Evolutionary conservation across 1,140 invertebrate species (phyloP).

Genomic region (Nomia melanderi): DNA sequence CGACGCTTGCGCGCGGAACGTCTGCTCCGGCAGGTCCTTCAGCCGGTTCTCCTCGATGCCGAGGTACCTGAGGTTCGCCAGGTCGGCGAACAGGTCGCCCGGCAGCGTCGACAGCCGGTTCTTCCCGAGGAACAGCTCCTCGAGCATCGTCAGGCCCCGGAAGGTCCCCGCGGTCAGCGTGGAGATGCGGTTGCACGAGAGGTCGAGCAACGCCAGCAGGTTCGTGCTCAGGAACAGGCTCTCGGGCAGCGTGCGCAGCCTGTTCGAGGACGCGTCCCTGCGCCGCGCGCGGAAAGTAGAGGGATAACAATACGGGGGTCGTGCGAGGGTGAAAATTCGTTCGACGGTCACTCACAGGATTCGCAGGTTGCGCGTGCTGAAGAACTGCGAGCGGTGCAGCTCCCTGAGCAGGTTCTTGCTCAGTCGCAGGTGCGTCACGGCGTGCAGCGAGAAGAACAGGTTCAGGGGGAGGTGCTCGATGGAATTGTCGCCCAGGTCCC

Average conservation of each 20-base stretch:
- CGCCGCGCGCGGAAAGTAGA: not conserved
- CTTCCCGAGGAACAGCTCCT: slow-evolving; percentile 81
- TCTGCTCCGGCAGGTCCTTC: slow-evolving; percentile 81
- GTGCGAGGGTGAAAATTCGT: not conserved
- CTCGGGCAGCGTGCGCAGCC: slow-evolving; percentile 82
- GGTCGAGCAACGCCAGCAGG: slow-evolving; percentile 77
- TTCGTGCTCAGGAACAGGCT: slow-evolving; percentile 76
- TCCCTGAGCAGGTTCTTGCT: slow-evolving; percentile 88
- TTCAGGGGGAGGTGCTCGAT: slow-evolving; percentile 88
- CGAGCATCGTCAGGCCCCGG: slow-evolving; percentile 74
- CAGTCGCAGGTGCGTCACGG: slow-evolving; percentile 86
- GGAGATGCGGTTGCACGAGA: slow-evolving; percentile 79
- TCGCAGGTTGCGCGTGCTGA: slow-evolving; percentile 84
- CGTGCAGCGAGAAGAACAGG: slow-evolving; percentile 87
- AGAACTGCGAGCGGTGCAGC: slow-evolving; percentile 85
- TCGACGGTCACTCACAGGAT: slow-evolving; percentile 80
- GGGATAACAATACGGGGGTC: no score
- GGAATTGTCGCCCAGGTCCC: slow-evolving; percentile 89
- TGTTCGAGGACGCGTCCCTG: slow-evolving; percentile 88
- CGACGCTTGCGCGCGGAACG: slow-evolving; percentile 80
- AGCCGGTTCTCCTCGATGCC: slow-evolving; percentile 88
- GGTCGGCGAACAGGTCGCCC: slow-evolving; percentile 83
- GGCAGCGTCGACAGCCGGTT: slow-evolving; percentile 79
- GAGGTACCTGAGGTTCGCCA: slow-evolving; percentile 84
- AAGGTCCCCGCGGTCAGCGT: slow-evolving; percentile 75